Base-by-base conservation (phyloP, 1,140 invertebrate genomes). In the Branchinecta lynchi region DNA sequence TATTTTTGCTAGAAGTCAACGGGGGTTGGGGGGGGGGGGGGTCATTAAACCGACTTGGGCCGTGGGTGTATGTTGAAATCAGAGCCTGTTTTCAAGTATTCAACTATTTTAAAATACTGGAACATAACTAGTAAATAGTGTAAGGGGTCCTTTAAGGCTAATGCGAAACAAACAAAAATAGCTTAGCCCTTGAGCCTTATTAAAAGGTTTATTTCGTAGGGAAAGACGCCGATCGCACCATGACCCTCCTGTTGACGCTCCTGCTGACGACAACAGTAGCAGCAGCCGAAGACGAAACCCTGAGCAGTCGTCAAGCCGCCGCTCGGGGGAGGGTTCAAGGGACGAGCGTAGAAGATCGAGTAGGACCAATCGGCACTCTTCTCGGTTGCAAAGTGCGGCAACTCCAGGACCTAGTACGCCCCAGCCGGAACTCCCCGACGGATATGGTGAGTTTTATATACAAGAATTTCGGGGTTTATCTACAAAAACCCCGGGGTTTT, bases 351-450 rank as follows among this genome's bases (percentile, higher is more conserved):
- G 51, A 60, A 60, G 51, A 60, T 15, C 51, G 17, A 60, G 51
- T 20, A 60, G 51, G 17, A 15, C 51, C 17, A 60, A 20, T 60
- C 51, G 51, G 12, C 51, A 60, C 12, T 15, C 51, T 12, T 15
- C 12, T 6, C 51, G 51, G 12, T 2, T 60, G 12, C 51, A 12
- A 60, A 60, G 51, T 60, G 2, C 6, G 51, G 51, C 17, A 20
- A 60, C 12, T 80, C 78, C 71, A 60, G 17, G 17, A 15, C 12
- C 51, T 60, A 20, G 12, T 60, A 60, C 12, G 12, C 51, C 51
- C 12, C 12, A 15, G 12, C 12, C 17, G 17, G 51, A 60, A 15
- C 17, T 60, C 3, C 51, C 51, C 12, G 51, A 60, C 17, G 51
- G 51, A 60, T 60, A 60, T 60, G 51, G 51, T 60, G 17, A 15